Evolutionary conservation across 2,113 vertebrate species (phyloP).

Genomic region (Chrysochloris asiatica): DNA sequence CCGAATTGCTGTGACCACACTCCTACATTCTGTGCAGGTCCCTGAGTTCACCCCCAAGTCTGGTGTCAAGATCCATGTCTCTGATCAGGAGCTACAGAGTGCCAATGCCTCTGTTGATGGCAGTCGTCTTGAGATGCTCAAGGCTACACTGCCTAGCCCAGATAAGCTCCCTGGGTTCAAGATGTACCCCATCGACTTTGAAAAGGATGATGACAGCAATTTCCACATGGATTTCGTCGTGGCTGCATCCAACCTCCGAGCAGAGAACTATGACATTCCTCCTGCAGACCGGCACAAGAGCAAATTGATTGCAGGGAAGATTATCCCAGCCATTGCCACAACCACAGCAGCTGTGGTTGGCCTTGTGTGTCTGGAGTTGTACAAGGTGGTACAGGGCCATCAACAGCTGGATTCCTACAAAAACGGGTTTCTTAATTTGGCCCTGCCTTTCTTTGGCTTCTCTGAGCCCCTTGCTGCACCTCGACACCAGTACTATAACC

Average conservation of each 20-base stretch:
- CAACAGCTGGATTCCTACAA: slow-evolving; percentile 90
- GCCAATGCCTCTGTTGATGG: slow-evolving; percentile 92
- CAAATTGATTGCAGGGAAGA: slow-evolving; percentile 98
- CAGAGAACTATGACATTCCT: slow-evolving; percentile 95
- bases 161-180: too few species aligned
- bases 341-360: slow-evolving; percentile 94
- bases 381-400: slow-evolving; percentile 93
- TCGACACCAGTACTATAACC: slow-evolving; percentile 95
- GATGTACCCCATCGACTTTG: too few species aligned
- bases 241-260: slow-evolving; percentile 93
- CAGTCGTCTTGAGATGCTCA: too few species aligned
- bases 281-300: slow-evolving; percentile 94
- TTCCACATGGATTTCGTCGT: slow-evolving; percentile 98
- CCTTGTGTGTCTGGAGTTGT: slow-evolving; percentile 94
- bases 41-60: slow-evolving; percentile 91
- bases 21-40: slow-evolving; percentile 88
- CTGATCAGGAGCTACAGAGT: slow-evolving; percentile 95
- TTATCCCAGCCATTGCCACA: slow-evolving; percentile 96
- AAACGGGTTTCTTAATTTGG: slow-evolving; percentile 96
- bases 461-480: slow-evolving; percentile 95
- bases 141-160: too few species aligned
- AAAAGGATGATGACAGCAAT: slow-evolving; percentile 95
- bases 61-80: slow-evolving; percentile 95
- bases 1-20: slow-evolving; percentile 83
- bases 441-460: slow-evolving; percentile 95